Evolutionary conservation across 2,888 invertebrate species (phyloP).

Genomic region (Drosophila kokeensis): DNA sequence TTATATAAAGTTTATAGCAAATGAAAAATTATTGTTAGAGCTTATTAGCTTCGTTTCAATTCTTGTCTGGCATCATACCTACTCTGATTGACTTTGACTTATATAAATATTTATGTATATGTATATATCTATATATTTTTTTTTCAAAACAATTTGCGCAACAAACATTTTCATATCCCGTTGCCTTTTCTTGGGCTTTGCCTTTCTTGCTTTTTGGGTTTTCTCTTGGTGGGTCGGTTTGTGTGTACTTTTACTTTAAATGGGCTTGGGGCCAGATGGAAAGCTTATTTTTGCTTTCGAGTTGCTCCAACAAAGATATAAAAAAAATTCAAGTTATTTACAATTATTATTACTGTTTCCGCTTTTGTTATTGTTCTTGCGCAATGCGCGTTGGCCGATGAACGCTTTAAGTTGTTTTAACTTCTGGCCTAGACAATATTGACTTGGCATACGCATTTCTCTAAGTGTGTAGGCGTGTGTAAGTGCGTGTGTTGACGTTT

Average conservation of each 20-base stretch:
- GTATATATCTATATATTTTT: constrained; percentile 9
- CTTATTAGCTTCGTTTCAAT: constrained; percentile 16
- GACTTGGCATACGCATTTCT: constrained; percentile 44
- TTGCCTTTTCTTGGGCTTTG: constrained; percentile 44
- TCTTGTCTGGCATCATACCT: constrained; percentile 16
- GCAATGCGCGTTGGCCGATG: constrained; percentile 61
- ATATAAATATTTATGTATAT: not conserved
- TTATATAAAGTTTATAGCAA: not conserved
- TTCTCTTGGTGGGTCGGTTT: constrained; percentile 13
- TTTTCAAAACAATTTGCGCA: constrained; percentile 54
- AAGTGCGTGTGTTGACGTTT: constrained; percentile 35
- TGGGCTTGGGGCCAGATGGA: constrained; percentile 53
- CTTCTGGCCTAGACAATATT: constrained; percentile 54
- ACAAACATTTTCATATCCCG: constrained; percentile 52
- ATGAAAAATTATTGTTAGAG: not conserved
- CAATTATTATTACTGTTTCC: constrained; percentile 70
- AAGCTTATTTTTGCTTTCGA: constrained; percentile 41
- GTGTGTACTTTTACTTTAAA: constrained; percentile 52
- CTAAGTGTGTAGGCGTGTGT: constrained; percentile 17
- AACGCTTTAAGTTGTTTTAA: constrained; percentile 64
- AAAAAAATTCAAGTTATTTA: constrained; percentile 66
- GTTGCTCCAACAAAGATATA: constrained; percentile 22
- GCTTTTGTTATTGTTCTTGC: constrained; percentile 32
- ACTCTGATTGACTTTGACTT: constrained; percentile 25
- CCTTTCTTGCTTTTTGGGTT: constrained; percentile 34